phyloP scores from a whole-genome alignment of 1,140 invertebrate genomes.

The Procambarus virginalis region DNA sequence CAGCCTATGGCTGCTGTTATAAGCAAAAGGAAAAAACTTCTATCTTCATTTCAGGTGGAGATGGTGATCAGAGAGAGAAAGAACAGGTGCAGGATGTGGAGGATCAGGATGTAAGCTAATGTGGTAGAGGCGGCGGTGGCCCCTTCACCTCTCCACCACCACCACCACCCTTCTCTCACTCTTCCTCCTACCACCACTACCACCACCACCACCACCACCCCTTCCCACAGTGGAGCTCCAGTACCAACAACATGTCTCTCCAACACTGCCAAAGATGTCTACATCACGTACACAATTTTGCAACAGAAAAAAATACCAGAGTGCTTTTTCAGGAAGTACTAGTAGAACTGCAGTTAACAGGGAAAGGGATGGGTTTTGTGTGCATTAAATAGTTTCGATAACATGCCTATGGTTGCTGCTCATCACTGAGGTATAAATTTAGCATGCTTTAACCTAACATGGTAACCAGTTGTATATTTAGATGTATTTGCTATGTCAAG shows the following conservation, averaged over 20 bases:
- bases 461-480: constrained; percentile 40
- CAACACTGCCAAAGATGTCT: constrained; percentile 49
- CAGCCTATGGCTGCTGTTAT: no score
- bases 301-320: background rate
- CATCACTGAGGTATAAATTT: constrained; percentile 30
- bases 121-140: constrained; percentile 58
- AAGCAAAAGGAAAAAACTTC: no score
- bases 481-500: constrained; percentile 29
- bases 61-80: constrained; percentile 59
- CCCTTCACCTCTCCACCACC: constrained; percentile 27
- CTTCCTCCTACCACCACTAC: constrained; percentile 28
- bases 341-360: background rate
- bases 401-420: constrained; percentile 25
- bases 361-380: constrained; percentile 25
- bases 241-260: constrained; percentile 12
- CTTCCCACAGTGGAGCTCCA: constrained; percentile 56
- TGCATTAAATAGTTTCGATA: constrained; percentile 15
- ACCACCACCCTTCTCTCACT: constrained; percentile 4
- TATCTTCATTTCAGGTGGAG: constrained; percentile 24
- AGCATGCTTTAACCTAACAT: constrained; percentile 32
- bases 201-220: constrained; percentile 53
- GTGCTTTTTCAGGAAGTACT: background rate
- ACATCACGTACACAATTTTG: constrained; percentile 9
- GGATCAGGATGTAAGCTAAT: constrained; percentile 64
- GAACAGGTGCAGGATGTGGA: constrained; percentile 63